Percentiles rank a stretch among this genome's conserved stretches.
Conservation (phyloP, 2,797 vertebrate genomes). For the Arctocebus calabarensis region DNA sequence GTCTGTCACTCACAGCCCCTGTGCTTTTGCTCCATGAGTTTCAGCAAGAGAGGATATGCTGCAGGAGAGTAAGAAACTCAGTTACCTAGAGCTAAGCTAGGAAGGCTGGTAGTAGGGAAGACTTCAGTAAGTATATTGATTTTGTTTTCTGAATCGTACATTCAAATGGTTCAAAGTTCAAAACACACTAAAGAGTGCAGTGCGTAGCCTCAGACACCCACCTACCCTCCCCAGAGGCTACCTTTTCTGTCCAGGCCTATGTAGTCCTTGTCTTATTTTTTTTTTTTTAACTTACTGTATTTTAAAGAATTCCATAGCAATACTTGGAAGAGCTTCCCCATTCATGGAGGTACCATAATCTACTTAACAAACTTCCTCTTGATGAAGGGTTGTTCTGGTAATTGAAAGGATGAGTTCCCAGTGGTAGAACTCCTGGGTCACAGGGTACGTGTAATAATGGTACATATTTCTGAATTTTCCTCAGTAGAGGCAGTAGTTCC, state of each 20-base stretch:
- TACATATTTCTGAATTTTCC: background rate
- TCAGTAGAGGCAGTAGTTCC: background rate
- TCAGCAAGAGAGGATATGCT: background rate
- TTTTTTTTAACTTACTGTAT: background rate
- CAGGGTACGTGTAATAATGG: accelerated
- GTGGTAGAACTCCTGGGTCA: background rate
- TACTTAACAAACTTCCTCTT: background rate
- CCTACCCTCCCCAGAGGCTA: background rate
- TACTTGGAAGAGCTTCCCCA: background rate
- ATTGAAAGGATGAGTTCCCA: background rate
- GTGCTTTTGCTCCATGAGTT: background rate
- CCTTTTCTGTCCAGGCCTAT: background rate
- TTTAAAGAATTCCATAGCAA: background rate
- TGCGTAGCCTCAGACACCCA: background rate
- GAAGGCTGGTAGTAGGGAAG: background rate
- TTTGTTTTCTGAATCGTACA: constrained; percentile 10
- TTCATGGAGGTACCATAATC: background rate
- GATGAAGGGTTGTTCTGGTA: background rate
- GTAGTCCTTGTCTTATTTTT: background rate
- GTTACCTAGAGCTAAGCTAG: background rate
- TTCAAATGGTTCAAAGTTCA: background rate
- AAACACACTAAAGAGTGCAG: background rate
- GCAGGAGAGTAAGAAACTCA: background rate
- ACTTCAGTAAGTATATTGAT: background rate
- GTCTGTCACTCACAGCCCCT: background rate